Conservation (phyloP, 2,113 vertebrate species). For the Chaetura pelagica region DNA sequence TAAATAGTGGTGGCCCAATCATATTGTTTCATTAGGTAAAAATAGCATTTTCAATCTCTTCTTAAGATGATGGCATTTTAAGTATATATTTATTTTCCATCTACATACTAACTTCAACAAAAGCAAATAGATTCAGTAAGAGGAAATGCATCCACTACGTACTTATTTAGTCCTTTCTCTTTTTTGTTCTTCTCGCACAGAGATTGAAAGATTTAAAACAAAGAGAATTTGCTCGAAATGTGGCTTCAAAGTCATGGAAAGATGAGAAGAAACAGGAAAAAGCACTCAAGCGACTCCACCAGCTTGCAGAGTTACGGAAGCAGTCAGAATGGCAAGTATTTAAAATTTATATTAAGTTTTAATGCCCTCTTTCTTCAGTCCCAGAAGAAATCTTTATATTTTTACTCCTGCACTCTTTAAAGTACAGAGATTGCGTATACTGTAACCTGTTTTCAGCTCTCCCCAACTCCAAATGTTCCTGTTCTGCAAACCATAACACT, state of each 20-base stretch:
- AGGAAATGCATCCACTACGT: not conserved
- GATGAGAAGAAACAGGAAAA: slow-evolving; percentile 98
- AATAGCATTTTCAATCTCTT: not conserved
- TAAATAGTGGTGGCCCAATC: not conserved
- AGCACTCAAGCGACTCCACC: slow-evolving; percentile 92
- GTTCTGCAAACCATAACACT: slow-evolving; percentile 10
- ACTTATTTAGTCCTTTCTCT: not conserved
- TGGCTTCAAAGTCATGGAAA: slow-evolving; percentile 98
- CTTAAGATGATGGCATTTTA: not conserved
- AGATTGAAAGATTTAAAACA: slow-evolving; percentile 98
- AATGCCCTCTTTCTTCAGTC: not conserved
- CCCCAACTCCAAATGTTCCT: not conserved
- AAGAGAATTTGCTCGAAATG: slow-evolving; percentile 96
- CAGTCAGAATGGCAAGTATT: slow-evolving; percentile 87
- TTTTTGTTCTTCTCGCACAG: slow-evolving; percentile 72
- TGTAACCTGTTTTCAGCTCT: not conserved
- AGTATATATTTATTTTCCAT: not conserved
- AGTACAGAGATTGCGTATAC: not conserved
- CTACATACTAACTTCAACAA: not conserved
- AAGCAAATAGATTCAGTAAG: not conserved
- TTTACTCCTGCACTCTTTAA: not conserved
- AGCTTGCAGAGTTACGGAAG: slow-evolving; percentile 91
- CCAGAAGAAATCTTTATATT: slow-evolving; percentile 2
- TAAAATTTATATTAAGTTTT: not conserved
- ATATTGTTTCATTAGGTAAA: not conserved